A percentile compares a stretch with the other conserved stretches of the same genome.
These are phyloP conservation scores for Drosophila dives DNA, from an alignment of 2,888 invertebrate genomes.

Conservation along the genomic window DNA sequence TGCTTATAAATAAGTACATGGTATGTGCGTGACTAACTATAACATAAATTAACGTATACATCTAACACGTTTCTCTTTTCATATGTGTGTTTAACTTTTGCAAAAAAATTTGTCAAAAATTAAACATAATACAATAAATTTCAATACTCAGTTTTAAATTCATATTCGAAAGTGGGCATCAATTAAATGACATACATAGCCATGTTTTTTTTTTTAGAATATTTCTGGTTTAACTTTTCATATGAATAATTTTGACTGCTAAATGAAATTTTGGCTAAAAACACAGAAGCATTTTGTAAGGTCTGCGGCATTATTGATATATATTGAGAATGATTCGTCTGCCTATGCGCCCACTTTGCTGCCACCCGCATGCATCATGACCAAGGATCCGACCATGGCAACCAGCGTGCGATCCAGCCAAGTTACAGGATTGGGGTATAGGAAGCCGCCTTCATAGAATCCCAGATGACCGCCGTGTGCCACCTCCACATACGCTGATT, in stretches of 20 bases:
- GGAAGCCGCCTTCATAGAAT: constrained; percentile 95
- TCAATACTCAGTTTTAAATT: constrained; percentile 71
- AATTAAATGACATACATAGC: constrained; percentile 44
- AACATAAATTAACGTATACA: constrained; percentile 40
- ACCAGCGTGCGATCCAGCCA: constrained; percentile 97
- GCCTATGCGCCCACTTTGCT: constrained; percentile 60
- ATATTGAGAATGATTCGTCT: background rate
- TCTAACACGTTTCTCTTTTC: constrained; percentile 33
- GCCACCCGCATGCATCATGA: constrained; percentile 83
- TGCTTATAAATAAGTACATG: constrained; percentile 73
- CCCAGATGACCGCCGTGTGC: constrained; percentile 98
- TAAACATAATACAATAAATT: constrained; percentile 31
- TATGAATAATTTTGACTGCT: constrained; percentile 52
- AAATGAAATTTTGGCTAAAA: constrained; percentile 67
- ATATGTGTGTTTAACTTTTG: constrained; percentile 7
- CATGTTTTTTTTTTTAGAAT: constrained; percentile 23
- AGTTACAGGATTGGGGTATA: constrained; percentile 95
- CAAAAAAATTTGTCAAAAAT: constrained; percentile 33
- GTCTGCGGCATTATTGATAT: constrained; percentile 35
- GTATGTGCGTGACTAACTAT: constrained; percentile 61
- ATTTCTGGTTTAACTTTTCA: constrained; percentile 44
- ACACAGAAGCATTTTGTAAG: constrained; percentile 39
- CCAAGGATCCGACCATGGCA: constrained; percentile 90
- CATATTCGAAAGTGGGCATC: constrained; percentile 67
- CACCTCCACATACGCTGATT: constrained; percentile 91